Percentiles rank a stretch among this genome's conserved stretches.
phyloP scores from a whole-genome alignment of 2,888 invertebrate species.

The Ophion obscuratus region DNA sequence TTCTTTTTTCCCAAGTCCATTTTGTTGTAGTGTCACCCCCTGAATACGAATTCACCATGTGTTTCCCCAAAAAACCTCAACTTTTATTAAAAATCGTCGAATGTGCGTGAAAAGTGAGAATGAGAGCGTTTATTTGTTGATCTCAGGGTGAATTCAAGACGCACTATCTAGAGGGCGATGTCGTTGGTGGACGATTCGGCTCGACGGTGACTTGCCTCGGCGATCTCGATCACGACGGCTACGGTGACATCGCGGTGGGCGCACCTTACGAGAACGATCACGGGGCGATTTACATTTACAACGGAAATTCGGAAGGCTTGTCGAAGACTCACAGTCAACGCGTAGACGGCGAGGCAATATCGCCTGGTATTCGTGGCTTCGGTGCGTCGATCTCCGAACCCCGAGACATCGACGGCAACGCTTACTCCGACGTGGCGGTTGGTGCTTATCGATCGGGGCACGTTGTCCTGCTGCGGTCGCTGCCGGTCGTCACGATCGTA shows the following conservation, averaged over 20 bases:
- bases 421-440: conserved; percentile 80
- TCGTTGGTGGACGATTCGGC: conserved; percentile 86
- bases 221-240: conserved; percentile 87
- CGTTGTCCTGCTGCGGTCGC: conserved; percentile 80
- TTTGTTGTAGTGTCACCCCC: too few species aligned
- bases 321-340: conserved; percentile 77
- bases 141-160: conserved; percentile 67
- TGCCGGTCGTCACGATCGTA: conserved; percentile 75
- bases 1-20: too few species aligned
- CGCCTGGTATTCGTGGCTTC: conserved; percentile 80
- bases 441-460: conserved; percentile 83
- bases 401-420: conserved; percentile 83
- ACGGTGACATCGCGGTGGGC: conserved; percentile 79
- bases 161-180: conserved; percentile 80
- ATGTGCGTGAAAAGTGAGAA: background rate
- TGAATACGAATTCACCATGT: too few species aligned
- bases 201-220: conserved; percentile 85
- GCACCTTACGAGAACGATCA: conserved; percentile 78
- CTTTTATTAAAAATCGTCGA: too few species aligned
- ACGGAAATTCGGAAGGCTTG: conserved; percentile 76
- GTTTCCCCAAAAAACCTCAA: too few species aligned
- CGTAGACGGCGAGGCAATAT: conserved; percentile 78
- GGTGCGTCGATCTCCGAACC: conserved; percentile 83
- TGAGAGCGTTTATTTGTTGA: background rate
- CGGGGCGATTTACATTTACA: conserved; percentile 79